Base-by-base conservation (phyloP, 2,888 invertebrate genomes). In the Melinaea menophilus region DNA sequence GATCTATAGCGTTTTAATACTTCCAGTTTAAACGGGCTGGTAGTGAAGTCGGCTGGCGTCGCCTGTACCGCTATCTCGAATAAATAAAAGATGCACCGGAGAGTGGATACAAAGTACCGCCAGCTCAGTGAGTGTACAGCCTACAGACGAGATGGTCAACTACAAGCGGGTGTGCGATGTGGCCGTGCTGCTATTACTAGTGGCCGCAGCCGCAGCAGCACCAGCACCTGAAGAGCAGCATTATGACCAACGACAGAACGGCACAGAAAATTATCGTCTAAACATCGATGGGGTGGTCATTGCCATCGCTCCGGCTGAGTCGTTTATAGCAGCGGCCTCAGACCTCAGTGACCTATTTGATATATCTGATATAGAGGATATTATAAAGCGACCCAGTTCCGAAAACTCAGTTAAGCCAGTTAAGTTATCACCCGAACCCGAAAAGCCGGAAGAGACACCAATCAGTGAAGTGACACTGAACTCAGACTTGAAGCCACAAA, bases 191-290 rank as follows among this genome's bases (percentile, higher is more conserved):
- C 70, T 77, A 48, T 74, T 73, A 62, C 62, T 80, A 33, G 61
- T 77, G 55, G 71, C 74, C 3, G 62, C 73, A 4, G 73, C 69
- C 2, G 65, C 72, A 2, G 78, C 81, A 0, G 85, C 88, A 0
- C 79, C 84, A 3, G 72, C 78, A 3, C 74, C 78, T 59, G 65
- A 69, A 11, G 76, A 77, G 48, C 65, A 83, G 58, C 69, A 86
- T 33, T 85, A 88, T 69, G 95, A 96, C 81, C 95, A 96, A 77
- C 86, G 95, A 5, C 96, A 96, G 79, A 95, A 95, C 77, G 96
- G 96, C 1, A 89, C 93, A 0, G 95, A 95, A 73, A 96, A 96
- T 85, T 92, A 93, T 69, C 90, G 95, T 22, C 83, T 96, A 9
- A 93, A 93, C 76, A 90, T 96, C 58, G 93, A 94, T 73, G 95